A percentile compares a stretch with the other conserved stretches of the same genome.
Conservation (phyloP, 2,888 invertebrate species). For the Papilio gigon region DNA sequence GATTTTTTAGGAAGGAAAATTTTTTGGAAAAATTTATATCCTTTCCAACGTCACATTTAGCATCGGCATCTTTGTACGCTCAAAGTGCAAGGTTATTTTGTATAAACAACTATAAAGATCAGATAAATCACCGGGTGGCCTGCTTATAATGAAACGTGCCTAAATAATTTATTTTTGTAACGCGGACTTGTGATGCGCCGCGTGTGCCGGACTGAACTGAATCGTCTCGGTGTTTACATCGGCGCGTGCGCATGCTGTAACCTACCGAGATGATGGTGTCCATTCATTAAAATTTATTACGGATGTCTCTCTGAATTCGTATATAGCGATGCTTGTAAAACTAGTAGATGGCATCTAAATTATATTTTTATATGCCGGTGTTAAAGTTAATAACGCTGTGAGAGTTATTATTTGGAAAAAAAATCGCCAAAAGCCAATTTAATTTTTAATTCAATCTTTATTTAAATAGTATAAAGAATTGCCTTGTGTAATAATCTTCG, state of each 20-base stretch:
- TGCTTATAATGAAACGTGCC: constrained; percentile 31
- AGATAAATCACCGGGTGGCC: neutral
- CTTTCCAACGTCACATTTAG: constrained; percentile 15
- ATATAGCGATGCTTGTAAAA: neutral
- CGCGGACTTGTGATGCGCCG: constrained; percentile 41
- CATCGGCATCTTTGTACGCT: constrained; percentile 19
- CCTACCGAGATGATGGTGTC: constrained; percentile 6
- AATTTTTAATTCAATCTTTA: neutral
- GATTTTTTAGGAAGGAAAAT: neutral
- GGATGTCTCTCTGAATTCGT: neutral
- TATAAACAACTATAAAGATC: constrained; percentile 20
- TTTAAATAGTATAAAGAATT: too few relatives aligned
- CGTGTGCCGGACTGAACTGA: constrained; percentile 52
- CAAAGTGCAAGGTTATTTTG: constrained; percentile 32
- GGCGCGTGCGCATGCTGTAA: constrained; percentile 47
- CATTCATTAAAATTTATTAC: neutral
- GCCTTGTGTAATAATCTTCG: too few relatives aligned
- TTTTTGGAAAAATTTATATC: constrained; percentile 26
- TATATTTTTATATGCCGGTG: too few relatives aligned
- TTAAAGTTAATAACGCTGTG: too few relatives aligned
- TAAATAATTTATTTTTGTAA: constrained; percentile 38
- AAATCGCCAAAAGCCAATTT: too few relatives aligned
- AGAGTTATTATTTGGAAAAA: too few relatives aligned
- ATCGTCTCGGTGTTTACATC: constrained; percentile 42
- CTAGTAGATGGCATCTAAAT: too few relatives aligned